Evolutionary conservation across 1,140 invertebrate species (phyloP).

Genomic region (Tribolium castaneum): DNA sequence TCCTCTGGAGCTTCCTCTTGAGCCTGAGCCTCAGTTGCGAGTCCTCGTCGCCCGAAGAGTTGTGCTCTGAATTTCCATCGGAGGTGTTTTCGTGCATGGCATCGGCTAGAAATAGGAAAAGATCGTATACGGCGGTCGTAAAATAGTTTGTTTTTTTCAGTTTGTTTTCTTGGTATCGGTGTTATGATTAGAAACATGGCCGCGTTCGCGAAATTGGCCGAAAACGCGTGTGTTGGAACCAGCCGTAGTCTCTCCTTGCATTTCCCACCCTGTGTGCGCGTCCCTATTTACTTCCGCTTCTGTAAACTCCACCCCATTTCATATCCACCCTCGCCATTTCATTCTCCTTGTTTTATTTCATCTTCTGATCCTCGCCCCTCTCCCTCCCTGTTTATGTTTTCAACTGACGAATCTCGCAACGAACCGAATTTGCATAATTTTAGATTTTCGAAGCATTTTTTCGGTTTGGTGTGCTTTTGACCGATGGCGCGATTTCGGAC

Average conservation of each 20-base stretch:
- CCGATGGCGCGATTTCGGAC: not conserved
- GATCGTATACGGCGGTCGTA: not conserved
- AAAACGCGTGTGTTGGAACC: slow-evolving; percentile 54
- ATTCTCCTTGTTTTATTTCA: slow-evolving; percentile 65
- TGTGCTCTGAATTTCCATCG: slow-evolving; percentile 80
- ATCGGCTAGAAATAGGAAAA: slow-evolving; percentile 57
- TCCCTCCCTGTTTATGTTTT: slow-evolving; percentile 61
- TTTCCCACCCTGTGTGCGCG: slow-evolving; percentile 62
- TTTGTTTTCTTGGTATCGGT: slow-evolving; percentile 9
- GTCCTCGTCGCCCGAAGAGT: slow-evolving; percentile 85
- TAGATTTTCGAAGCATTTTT: slow-evolving; percentile 58
- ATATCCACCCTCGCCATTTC: slow-evolving; percentile 65
- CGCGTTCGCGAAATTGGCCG: slow-evolving; percentile 41
- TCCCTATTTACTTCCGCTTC: slow-evolving; percentile 65
- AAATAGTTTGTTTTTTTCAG: not conserved
- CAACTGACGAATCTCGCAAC: slow-evolving; percentile 60
- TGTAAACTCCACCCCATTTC: slow-evolving; percentile 65
- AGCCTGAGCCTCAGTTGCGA: slow-evolving; percentile 88
- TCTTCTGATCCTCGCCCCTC: slow-evolving; percentile 62
- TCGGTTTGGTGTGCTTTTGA: not conserved
- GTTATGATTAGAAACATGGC: slow-evolving; percentile 19
- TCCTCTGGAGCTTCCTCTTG: slow-evolving; percentile 97
- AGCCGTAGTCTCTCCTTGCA: slow-evolving; percentile 56
- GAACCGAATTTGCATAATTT: slow-evolving; percentile 62
- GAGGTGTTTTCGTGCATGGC: slow-evolving; percentile 75